Conservation (phyloP, 2,113 vertebrate species). For the Lampris incognitus region DNA sequence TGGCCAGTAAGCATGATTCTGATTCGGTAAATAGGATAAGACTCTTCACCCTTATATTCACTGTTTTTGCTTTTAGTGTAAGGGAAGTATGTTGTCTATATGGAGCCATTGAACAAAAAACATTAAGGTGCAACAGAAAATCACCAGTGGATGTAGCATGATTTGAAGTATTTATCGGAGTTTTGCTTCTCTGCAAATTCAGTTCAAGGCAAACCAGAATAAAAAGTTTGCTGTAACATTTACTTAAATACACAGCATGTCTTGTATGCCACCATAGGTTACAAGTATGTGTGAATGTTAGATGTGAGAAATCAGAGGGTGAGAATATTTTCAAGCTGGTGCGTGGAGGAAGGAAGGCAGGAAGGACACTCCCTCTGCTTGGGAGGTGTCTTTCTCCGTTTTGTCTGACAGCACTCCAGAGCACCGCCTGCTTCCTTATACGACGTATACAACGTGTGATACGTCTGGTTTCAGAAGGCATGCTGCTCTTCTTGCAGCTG, state of each 20-base stretch:
- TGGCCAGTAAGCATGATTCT: no score
- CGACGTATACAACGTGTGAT: neutral
- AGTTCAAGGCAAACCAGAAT: no score
- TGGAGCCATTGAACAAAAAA: no score
- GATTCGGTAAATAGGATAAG: no score
- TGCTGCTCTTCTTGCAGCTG: neutral
- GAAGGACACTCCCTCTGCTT: conserved; percentile 65
- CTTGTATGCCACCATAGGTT: neutral
- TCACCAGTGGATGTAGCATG: no score
- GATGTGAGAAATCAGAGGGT: conserved; percentile 34
- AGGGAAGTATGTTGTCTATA: no score
- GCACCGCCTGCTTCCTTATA: neutral
- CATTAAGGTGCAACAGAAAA: no score
- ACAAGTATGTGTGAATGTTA: neutral
- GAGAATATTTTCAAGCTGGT: conserved; percentile 26
- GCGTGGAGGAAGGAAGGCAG: conserved; percentile 53
- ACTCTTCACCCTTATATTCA: no score
- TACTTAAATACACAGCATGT: neutral
- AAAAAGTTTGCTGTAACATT: neutral
- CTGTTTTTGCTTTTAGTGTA: no score
- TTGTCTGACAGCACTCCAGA: neutral
- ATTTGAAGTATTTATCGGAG: no score
- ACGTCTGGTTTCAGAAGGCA: neutral
- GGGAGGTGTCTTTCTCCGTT: conserved; percentile 9
- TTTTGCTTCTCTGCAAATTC: no score